These are phyloP conservation scores for Epistrophe eligans DNA, from an alignment of 2,888 invertebrate genomes.

Conservation along the genomic window DNA sequence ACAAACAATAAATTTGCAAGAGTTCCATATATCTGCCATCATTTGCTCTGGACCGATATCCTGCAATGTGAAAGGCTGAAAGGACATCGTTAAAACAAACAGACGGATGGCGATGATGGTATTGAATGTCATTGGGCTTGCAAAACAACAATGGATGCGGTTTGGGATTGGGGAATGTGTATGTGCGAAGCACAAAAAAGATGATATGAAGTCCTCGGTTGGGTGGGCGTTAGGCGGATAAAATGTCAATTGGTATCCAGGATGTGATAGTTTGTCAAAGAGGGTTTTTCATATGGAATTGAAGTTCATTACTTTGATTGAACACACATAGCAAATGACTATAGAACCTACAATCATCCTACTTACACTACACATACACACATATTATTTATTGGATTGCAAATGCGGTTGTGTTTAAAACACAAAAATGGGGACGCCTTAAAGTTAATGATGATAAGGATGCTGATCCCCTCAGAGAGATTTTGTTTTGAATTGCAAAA, in stretches of 20 bases:
- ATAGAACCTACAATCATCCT: neutral
- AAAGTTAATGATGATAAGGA: neutral
- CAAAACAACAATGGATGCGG: conserved; percentile 73
- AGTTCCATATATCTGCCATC: conserved; percentile 12
- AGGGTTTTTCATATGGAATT: conserved; percentile 51
- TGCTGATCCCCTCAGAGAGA: neutral
- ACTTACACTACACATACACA: too few relatives aligned
- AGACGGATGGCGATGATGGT: conserved; percentile 48
- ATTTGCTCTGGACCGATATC: conserved; percentile 22
- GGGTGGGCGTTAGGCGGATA: conserved; percentile 12
- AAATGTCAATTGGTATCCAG: conserved; percentile 48
- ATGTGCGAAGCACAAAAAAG: conserved; percentile 3
- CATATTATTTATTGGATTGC: conserved; percentile 47
- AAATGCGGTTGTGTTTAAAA: conserved; percentile 45
- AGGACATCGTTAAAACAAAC: conserved; percentile 62
- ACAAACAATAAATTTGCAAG: conserved; percentile 42
- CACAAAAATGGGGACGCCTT: neutral
- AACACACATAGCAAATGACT: conserved; percentile 38
- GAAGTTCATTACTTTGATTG: conserved; percentile 71
- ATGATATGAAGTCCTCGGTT: neutral
- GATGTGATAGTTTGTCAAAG: conserved; percentile 56
- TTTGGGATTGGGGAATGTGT: conserved; percentile 67
- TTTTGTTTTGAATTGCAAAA: conserved; percentile 36
- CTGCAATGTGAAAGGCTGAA: conserved; percentile 39
- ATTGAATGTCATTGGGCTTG: conserved; percentile 57